Evolutionary conservation across 2,888 invertebrate genomes (phyloP).

Genomic region (Leptopterna dolabrata): DNA sequence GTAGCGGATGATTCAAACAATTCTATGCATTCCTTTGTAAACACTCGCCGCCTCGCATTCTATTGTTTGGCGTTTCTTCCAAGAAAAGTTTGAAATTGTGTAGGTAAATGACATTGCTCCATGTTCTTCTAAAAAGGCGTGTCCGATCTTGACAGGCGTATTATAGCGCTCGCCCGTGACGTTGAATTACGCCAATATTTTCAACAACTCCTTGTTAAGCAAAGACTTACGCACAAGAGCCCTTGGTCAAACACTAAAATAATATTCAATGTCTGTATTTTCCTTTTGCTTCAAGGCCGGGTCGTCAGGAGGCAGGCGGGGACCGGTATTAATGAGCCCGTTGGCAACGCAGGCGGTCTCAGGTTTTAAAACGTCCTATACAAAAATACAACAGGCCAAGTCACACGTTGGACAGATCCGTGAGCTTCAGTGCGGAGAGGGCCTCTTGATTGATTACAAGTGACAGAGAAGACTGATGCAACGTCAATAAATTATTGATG

Average conservation of each 20-base stretch:
- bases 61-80: too few species aligned
- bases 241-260: conserved; percentile 19
- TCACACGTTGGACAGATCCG: not conserved
- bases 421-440: not conserved
- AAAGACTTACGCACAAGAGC: not conserved
- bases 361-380: conserved; percentile 20
- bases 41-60: too few species aligned
- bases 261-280: conserved; percentile 43
- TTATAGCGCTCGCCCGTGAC: too few species aligned
- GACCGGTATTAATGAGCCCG: conserved; percentile 41
- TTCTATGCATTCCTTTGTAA: too few species aligned
- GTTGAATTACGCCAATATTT: not conserved
- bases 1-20: too few species aligned
- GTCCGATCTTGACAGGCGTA: too few species aligned
- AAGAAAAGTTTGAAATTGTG: too few species aligned
- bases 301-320: not conserved
- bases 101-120: too few species aligned
- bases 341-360: conserved; percentile 23
- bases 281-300: conserved; percentile 35
- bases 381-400: conserved; percentile 26
- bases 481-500: too few species aligned
- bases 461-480: too few species aligned
- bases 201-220: conserved; percentile 4
- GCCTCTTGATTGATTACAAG: too few species aligned
- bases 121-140: too few species aligned